phyloP scores from a whole-genome alignment of 1,140 invertebrate genomes.

The Condylostylus longicornis region DNA sequence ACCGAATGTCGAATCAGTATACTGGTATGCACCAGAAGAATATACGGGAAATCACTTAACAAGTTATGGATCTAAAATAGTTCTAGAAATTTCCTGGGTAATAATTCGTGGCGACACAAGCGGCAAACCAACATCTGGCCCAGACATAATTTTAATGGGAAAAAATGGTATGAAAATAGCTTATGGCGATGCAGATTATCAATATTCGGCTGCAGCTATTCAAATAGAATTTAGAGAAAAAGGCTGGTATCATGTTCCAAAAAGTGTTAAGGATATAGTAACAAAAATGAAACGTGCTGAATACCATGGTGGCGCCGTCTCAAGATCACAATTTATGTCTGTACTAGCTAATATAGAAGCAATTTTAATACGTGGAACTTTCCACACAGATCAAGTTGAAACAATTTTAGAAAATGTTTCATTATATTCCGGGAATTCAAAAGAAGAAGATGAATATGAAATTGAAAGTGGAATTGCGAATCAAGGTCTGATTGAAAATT shows the following conservation, averaged over 20 bases:
- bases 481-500: conserved; percentile 41
- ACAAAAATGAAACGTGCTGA: conserved; percentile 38
- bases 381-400: conserved; percentile 87
- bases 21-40: conserved; percentile 71
- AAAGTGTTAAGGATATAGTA: conserved; percentile 42
- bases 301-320: conserved; percentile 47
- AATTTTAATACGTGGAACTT: conserved; percentile 77
- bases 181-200: conserved; percentile 42
- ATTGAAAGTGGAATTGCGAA: conserved; percentile 15
- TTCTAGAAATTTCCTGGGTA: conserved; percentile 66
- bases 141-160: conserved; percentile 73
- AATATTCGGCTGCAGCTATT: conserved; percentile 35
- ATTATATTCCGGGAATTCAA: conserved; percentile 27
- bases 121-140: conserved; percentile 63
- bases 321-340: conserved; percentile 64
- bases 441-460: conserved; percentile 4
- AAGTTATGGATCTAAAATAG: conserved; percentile 71
- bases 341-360: conserved; percentile 65
- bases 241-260: conserved; percentile 57
- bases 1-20: conserved; percentile 57
- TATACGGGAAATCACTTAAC: conserved; percentile 59
- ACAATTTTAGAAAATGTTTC: conserved; percentile 37
- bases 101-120: conserved; percentile 77
- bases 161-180: conserved; percentile 57
- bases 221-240: conserved; percentile 48